A percentile compares a stretch with the other conserved stretches of the same genome.
Evolutionary conservation across 2,113 vertebrate genomes (phyloP).

Genomic region (Dermatemys mawii): DNA sequence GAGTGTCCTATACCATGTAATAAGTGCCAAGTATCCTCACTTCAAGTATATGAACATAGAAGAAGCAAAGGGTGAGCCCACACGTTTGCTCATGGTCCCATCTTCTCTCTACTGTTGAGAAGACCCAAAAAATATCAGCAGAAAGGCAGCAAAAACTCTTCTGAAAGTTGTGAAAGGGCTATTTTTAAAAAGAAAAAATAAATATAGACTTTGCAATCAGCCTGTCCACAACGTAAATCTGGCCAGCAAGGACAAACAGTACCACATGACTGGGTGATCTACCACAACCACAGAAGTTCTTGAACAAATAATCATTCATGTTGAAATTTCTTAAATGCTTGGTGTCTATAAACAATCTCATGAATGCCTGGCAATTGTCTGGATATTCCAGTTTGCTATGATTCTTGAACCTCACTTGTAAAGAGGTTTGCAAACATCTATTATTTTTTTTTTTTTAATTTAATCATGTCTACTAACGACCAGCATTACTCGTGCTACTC

Average conservation of each 20-base stretch:
- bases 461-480: background rate
- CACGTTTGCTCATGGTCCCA: background rate
- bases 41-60: background rate
- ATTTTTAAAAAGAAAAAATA: background rate
- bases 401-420: background rate
- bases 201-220: background rate
- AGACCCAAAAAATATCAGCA: background rate
- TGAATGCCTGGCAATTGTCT: background rate
- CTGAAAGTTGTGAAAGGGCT: background rate
- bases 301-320: background rate
- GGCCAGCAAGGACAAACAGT: background rate
- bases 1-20: background rate
- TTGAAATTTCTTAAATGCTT: background rate
- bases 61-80: background rate
- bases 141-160: background rate
- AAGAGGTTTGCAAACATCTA: background rate
- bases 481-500: background rate
- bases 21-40: background rate
- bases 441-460: background rate
- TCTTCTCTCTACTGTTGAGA: background rate
- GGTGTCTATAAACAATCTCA: background rate
- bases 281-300: background rate
- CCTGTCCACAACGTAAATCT: background rate
- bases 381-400: background rate
- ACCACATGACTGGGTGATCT: background rate